Conservation (phyloP, 2,888 invertebrate species). For the Amiota communis region DNA sequence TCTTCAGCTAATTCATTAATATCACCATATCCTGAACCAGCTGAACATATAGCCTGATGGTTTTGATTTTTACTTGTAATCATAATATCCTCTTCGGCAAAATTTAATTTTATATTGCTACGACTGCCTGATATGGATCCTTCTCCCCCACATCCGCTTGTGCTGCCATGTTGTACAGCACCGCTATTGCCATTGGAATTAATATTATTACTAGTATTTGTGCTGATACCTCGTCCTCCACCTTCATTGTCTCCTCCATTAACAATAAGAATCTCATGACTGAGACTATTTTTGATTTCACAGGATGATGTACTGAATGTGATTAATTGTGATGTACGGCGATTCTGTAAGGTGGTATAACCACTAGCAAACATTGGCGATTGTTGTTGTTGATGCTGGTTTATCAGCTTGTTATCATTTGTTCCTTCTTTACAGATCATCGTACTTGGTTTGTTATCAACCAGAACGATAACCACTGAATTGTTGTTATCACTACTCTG, state of each 20-base stretch:
- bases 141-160: conserved; percentile 33
- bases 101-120: conserved; percentile 61
- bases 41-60: conserved; percentile 36
- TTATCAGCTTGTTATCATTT: conserved; percentile 6
- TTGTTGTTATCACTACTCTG: conserved; percentile 71
- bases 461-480: conserved; percentile 72
- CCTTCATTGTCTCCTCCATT: conserved; percentile 43
- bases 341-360: conserved; percentile 65
- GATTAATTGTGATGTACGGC: conserved; percentile 71
- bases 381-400: conserved; percentile 41
- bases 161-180: not conserved
- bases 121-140: conserved; percentile 48
- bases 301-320: conserved; percentile 71
- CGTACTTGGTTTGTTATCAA: conserved; percentile 72
- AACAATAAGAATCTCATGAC: conserved; percentile 68
- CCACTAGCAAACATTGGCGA: conserved; percentile 51
- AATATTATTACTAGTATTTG: not conserved
- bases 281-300: conserved; percentile 72
- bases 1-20: conserved; percentile 47
- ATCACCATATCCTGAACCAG: conserved; percentile 28
- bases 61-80: conserved; percentile 42
- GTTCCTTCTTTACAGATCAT: conserved; percentile 71
- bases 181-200: conserved; percentile 16
- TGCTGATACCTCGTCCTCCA: conserved; percentile 15
- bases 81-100: conserved; percentile 68